Evolutionary conservation across 2,113 vertebrate genomes (phyloP).

Genomic region (Serinus canaria): DNA sequence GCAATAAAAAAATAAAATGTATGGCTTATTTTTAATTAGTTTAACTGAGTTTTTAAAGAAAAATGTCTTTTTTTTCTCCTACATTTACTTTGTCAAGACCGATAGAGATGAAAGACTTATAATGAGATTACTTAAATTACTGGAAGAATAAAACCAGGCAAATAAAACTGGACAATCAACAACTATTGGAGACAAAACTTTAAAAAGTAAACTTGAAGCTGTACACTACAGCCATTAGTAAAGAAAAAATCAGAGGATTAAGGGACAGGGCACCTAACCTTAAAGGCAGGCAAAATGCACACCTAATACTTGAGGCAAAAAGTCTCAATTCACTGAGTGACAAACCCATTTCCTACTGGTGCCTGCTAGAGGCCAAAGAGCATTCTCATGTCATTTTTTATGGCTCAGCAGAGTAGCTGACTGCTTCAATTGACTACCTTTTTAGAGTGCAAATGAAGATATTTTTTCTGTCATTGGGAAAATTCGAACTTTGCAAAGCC

Average conservation of each 20-base stretch:
- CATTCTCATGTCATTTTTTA: background rate
- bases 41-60: background rate
- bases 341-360: conserved; percentile 19
- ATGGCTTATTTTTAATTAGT: background rate
- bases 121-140: background rate
- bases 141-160: background rate
- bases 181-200: background rate
- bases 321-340: background rate
- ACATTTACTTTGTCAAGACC: background rate
- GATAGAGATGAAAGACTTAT: background rate
- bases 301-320: conserved; percentile 32
- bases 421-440: background rate
- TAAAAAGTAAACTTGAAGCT: background rate
- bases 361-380: background rate
- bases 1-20: background rate
- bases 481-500: background rate
- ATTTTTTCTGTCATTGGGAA: background rate
- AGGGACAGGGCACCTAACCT: background rate
- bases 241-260: background rate
- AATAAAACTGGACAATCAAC: background rate
- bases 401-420: background rate
- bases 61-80: background rate
- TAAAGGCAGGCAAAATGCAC: background rate
- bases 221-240: background rate
- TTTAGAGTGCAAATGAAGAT: background rate